Base-by-base conservation (phyloP, 1,140 invertebrate species). In the Riptortus pedestris region DNA sequence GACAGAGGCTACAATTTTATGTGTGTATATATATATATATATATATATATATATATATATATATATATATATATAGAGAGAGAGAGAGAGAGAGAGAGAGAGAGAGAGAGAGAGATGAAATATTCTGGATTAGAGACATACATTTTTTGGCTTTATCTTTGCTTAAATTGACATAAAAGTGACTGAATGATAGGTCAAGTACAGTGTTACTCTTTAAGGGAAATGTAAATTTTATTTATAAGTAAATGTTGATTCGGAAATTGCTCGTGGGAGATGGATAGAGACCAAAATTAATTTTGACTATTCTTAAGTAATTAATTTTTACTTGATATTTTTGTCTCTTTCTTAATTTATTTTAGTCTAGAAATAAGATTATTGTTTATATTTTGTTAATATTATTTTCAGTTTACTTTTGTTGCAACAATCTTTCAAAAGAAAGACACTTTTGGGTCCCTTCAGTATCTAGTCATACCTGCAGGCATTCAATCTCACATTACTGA, bases 351-450 rank as follows among this genome's bases (percentile, higher is more conserved):
- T 7, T 38, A 16, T 9, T 9, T 16, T 38, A 16, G 16, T 38
- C 7, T 38, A 9, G 16, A 9, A 38, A 38, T 7, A 38, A 38
- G 7, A 16, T 38, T 38, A 9, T 38, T 38, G 7, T 38, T 38
- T 38, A 9, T 38, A 38, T 9, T 7, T 52, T 11, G 18, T 18
- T 11, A 52, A n/a, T 18, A n/a, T 11, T 52, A 7, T 11, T 52
- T 52, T 52, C 18, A 52, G 48, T 52, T 52, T 52, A 7, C 48
- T 52, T 7, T 52, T 52, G 48, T 52, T 7, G 48, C 48, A 5
- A 52, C 7, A 7, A 24, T 52, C 48, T 11, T 52, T 9, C 48
- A 52, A 52, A 52, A 24, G 18, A 18, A 52, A 9, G 48, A 52
- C 33, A 38, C 7, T 38, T 38, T 16, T 16, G 33, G 33, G 16